Evolutionary conservation across 2,113 vertebrate species (phyloP).

Genomic region (Heterotis niloticus): DNA sequence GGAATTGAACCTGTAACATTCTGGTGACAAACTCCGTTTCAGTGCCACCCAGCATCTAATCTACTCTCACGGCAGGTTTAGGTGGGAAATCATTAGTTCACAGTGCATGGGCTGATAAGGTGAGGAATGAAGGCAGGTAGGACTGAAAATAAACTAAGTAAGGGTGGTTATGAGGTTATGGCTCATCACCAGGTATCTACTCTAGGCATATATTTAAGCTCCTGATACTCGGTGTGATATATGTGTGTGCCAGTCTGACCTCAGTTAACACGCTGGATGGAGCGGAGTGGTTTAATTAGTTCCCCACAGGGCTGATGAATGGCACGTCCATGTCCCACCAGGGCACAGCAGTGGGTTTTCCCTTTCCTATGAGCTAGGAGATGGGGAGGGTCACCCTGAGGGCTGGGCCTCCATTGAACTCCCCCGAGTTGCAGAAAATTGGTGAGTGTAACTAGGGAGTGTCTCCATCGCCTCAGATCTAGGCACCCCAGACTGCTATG

Average conservation of each 20-base stretch:
- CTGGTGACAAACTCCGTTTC: not conserved
- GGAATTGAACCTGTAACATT: not conserved
- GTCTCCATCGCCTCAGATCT: not conserved
- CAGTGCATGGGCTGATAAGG: not conserved
- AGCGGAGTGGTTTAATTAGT: slow-evolving; percentile 36
- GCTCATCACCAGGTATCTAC: not conserved
- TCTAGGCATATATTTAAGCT: not conserved
- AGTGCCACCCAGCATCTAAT: not conserved
- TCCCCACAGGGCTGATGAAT: slow-evolving; percentile 35
- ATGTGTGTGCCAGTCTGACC: slow-evolving; percentile 19
- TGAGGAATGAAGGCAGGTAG: not conserved
- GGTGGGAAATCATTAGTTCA: not conserved
- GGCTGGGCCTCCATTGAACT: not conserved
- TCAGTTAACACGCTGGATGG: slow-evolving; percentile 13
- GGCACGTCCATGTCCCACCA: slow-evolving; percentile 10
- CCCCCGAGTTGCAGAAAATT: not conserved
- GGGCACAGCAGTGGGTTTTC: not conserved
- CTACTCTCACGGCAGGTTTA: not conserved
- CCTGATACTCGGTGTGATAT: not conserved
- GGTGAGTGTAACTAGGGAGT: not conserved
- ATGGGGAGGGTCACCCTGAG: not conserved
- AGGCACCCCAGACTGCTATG: not conserved
- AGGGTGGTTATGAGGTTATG: not conserved
- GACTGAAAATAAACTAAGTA: not conserved
- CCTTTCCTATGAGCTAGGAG: slow-evolving; percentile 9